Evolutionary conservation across 2,113 vertebrate genomes (phyloP), one percentile per base, ranked within the genome.

Genomic region (Engraulis encrasicolus): DNA sequence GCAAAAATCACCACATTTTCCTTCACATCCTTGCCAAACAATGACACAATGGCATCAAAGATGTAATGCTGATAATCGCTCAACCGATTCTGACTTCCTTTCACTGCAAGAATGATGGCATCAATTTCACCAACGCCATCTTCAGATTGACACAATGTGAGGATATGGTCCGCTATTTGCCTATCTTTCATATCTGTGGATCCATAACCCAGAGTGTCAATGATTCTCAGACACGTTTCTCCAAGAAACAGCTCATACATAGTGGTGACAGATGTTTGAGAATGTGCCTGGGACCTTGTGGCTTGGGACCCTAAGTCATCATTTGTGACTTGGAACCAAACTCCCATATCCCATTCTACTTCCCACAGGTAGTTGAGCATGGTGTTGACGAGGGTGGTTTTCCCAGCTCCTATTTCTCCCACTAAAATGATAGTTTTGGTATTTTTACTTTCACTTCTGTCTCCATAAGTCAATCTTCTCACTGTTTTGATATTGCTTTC

Each of bases 1-100:
- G 86, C 27, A 6, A 86, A 9, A 0, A 82, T 36, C 36, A 49
- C 50, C 12, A 90, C 84, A 78, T 88, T 90, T 0, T 84, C 78
- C n/a, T 80, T 54, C 14, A 84, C 80, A 78, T 89, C 87, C 78
- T 89, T 83, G 6, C 86, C 86, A 87, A 89, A 89, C 20, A 89
- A 20, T 2, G 88, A 85, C 20, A 87, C 31, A 48, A 89, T 38
- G 1, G 77, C 74, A 78, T 87, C 40, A 83, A 89, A 85, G n/a
- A 90, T 81, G 50, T 85, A 90, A 6, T 45, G 34, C 50, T 88
- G 85, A 34, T n/a, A 4, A 2, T 0, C 1, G 1, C 85, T 88
- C 6, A 89, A 79, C 18, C 80, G 81, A n/a, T 83, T 58, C 19
- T 82, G 49, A n/a, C 89, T 78, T 6, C 88, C 79, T 58, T 84